These are phyloP conservation scores for Drosophila incognita DNA, from an alignment of 2,888 invertebrate species.

Conservation along the genomic window DNA sequence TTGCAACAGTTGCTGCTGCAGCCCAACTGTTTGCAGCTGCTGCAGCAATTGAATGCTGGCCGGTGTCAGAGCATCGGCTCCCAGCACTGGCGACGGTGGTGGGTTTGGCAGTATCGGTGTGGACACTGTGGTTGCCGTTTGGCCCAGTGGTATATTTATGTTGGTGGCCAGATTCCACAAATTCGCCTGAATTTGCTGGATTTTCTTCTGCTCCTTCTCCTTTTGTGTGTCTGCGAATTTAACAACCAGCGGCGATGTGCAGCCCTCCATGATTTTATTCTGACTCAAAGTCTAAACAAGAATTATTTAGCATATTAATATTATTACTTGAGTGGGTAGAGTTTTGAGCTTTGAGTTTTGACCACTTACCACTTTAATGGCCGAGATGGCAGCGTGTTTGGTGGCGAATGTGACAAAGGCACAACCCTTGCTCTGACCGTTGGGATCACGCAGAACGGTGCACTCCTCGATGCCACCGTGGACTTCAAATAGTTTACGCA, in stretches of 20 bases:
- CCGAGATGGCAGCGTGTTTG: constrained; percentile 98
- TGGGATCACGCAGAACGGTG: constrained; percentile 97
- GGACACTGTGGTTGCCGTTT: constrained; percentile 86
- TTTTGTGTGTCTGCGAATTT: constrained; percentile 99
- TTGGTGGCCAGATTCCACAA: constrained; percentile 93
- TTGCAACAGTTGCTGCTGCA: constrained; percentile 88
- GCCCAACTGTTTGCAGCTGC: constrained; percentile 88
- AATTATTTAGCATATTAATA: background rate
- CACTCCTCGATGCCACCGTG: constrained; percentile 99
- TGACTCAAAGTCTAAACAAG: constrained; percentile 92
- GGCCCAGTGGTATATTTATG: constrained; percentile 86
- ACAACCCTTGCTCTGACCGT: constrained; percentile 98
- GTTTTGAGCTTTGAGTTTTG: background rate
- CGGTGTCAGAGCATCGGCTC: constrained; percentile 86
- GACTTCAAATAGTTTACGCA: constrained; percentile 95
- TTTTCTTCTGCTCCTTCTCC: constrained; percentile 98
- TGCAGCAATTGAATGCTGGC: constrained; percentile 88
- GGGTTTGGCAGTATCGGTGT: constrained; percentile 85
- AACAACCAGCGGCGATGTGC: constrained; percentile 98
- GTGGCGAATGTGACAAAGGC: constrained; percentile 99
- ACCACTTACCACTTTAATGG: constrained; percentile 91
- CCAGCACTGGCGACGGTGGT: constrained; percentile 84
- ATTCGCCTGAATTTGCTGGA: constrained; percentile 97
- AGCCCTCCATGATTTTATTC: constrained; percentile 99
- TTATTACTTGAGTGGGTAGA: background rate